phyloP scores from a whole-genome alignment of 2,113 vertebrate genomes.

The Anhinga rufa region DNA sequence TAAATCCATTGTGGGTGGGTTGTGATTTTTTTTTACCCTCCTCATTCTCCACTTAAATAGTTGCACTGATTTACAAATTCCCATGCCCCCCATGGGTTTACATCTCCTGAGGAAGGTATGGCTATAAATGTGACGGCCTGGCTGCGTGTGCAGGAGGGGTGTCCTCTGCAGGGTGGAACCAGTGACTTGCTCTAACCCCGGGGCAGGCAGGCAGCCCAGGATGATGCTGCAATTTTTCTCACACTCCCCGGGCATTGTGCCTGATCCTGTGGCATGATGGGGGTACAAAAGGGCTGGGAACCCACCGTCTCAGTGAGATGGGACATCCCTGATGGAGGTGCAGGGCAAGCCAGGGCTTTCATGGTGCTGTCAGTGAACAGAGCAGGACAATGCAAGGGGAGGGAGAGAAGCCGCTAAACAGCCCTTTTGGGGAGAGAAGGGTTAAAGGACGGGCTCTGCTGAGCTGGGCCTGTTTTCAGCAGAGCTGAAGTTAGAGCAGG shows the following conservation, averaged over 20 bases:
- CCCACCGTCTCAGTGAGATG: rapidly evolving
- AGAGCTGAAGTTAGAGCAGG: not conserved
- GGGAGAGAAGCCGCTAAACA: rapidly evolving
- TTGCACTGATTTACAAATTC: not conserved
- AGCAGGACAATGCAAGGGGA: not conserved
- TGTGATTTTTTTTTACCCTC: not conserved
- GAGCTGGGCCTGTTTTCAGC: not conserved
- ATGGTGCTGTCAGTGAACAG: rapidly evolving
- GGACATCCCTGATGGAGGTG: not conserved
- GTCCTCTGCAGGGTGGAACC: not conserved
- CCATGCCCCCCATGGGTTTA: not conserved
- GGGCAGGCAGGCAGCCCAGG: not conserved
- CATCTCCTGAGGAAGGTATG: not conserved
- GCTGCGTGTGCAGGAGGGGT: not conserved
- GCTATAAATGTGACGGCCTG: not conserved
- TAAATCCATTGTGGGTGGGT: not conserved
- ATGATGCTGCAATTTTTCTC: not conserved
- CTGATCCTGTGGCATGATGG: not conserved
- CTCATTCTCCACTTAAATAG: not conserved
- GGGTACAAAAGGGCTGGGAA: not conserved
- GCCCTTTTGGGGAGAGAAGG: not conserved
- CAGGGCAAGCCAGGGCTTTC: not conserved
- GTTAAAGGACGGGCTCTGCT: not conserved
- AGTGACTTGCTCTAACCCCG: not conserved
- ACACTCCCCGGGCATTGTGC: rapidly evolving